Conservation (phyloP, 1,140 invertebrate species). For the Atopsyche davidsoni region DNA sequence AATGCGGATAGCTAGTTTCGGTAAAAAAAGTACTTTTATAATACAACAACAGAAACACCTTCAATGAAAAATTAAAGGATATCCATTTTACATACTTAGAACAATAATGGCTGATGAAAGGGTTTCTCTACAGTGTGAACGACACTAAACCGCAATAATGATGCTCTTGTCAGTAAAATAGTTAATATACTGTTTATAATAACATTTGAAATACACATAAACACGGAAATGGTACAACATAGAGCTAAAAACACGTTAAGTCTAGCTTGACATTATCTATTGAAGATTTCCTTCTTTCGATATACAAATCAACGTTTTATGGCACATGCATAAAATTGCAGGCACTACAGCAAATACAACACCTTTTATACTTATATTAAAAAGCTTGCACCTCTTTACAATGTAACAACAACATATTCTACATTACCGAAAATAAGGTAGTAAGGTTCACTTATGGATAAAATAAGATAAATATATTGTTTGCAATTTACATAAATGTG, state of each 20-base stretch:
- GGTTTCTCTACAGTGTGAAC: not conserved
- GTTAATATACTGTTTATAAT: slow-evolving; percentile 4
- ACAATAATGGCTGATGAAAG: not conserved
- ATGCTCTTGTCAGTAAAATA: slow-evolving; percentile 10
- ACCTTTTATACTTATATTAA: slow-evolving; percentile 1
- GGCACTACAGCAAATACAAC: slow-evolving; percentile 28
- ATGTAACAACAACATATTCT: not conserved
- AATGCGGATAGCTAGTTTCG: not conserved
- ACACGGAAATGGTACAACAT: not conserved
- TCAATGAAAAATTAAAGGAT: slow-evolving; percentile 2
- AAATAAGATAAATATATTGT: slow-evolving; percentile 8
- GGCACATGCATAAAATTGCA: slow-evolving; percentile 27
- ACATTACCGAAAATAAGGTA: not conserved
- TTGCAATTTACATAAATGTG: slow-evolving; percentile 9
- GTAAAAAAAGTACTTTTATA: not conserved
- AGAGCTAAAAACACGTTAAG: not conserved
- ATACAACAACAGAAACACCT: slow-evolving; percentile 5
- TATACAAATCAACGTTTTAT: slow-evolving; percentile 15
- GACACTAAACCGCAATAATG: not conserved
- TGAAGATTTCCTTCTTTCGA: slow-evolving; percentile 3
- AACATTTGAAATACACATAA: not conserved
- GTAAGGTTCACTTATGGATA: not conserved
- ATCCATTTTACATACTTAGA: not conserved
- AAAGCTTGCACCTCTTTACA: not conserved
- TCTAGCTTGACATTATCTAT: slow-evolving; percentile 2